Conservation (phyloP, 2,113 vertebrate species). For the Acanthisitta chloris region DNA sequence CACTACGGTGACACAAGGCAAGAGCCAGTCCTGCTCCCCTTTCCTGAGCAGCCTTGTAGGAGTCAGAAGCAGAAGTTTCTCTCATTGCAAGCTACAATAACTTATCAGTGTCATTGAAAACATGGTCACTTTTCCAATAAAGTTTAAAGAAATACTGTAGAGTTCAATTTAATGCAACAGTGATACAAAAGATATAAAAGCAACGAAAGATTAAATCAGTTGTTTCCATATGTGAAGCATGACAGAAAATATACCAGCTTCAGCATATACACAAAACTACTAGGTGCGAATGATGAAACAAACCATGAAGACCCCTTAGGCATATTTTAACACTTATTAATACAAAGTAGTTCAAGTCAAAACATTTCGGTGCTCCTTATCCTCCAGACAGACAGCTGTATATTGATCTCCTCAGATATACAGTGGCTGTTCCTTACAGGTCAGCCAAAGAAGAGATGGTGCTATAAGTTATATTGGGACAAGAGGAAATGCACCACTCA, state of each 20-base stretch:
- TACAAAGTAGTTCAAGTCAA: background rate
- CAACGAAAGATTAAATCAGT: background rate
- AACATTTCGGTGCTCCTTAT: background rate
- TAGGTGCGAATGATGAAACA: fast-evolving
- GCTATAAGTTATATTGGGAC: fast-evolving
- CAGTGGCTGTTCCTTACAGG: background rate
- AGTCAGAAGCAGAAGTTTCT: background rate
- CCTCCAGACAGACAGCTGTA: background rate
- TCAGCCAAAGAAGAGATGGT: background rate
- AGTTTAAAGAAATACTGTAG: background rate
- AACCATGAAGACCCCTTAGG: background rate
- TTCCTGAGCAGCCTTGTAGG: background rate
- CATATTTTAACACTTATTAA: background rate
- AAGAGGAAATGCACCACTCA: fast-evolving
- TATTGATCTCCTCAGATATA: fast-evolving
- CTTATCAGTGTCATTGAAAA: background rate
- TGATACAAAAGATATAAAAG: background rate
- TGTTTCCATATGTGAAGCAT: background rate
- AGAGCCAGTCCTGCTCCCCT: background rate
- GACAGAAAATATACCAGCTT: background rate
- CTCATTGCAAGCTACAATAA: background rate
- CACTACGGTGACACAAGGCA: background rate
- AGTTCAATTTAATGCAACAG: background rate
- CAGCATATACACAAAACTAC: background rate
- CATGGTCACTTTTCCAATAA: background rate